These are phyloP conservation scores for Barypeithes pellucidus DNA, from an alignment of 2,888 invertebrate species.

Conservation along the genomic window DNA sequence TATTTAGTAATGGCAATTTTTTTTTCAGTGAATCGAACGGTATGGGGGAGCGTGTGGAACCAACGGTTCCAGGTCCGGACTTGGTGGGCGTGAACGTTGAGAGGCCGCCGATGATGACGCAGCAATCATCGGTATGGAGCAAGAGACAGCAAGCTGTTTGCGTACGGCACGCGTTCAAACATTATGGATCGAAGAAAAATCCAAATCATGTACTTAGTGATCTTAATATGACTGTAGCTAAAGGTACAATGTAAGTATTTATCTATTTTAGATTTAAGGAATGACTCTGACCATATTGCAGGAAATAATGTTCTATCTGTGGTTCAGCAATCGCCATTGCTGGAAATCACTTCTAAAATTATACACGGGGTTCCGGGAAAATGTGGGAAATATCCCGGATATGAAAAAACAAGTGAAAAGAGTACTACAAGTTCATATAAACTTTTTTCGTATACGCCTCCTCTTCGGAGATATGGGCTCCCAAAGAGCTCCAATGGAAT, in stretches of 20 bases:
- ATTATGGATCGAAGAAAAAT: constrained; percentile 90
- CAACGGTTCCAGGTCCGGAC: constrained; percentile 67
- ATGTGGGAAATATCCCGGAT: no score
- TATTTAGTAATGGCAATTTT: no score
- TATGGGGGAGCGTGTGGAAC: constrained; percentile 68
- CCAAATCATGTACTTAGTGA: constrained; percentile 90
- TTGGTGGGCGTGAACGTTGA: constrained; percentile 68
- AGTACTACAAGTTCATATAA: no score
- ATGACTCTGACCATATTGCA: no score
- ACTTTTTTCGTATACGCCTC: no score
- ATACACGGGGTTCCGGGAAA: no score
- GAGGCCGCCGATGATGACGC: constrained; percentile 67
- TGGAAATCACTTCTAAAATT: no score
- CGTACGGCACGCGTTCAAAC: constrained; percentile 90
- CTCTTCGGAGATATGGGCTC: no score
- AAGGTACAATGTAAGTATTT: constrained; percentile 92
- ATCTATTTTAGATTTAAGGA: background rate
- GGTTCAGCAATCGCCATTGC: no score
- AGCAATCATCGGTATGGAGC: constrained; percentile 75
- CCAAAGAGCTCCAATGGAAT: no score
- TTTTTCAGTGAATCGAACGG: constrained; percentile 69
- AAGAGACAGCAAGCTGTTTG: constrained; percentile 89
- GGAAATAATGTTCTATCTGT: no score
- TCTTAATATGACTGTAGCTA: constrained; percentile 94
- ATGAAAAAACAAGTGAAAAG: no score